phyloP scores from a whole-genome alignment of 2,888 invertebrate species.

The Enchytraeus crypticus region DNA sequence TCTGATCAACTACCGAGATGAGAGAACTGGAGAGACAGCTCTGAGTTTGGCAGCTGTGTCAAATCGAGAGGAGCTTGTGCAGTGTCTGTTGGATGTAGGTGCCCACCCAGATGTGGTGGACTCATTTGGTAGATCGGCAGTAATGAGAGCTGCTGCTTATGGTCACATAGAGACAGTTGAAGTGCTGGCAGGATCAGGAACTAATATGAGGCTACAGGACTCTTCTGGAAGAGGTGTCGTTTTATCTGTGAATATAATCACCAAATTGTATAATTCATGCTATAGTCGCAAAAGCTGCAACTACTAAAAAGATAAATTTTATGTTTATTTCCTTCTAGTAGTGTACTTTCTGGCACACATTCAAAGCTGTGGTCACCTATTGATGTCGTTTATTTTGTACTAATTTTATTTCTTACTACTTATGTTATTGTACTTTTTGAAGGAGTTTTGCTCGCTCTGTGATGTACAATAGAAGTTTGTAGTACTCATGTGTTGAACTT shows the following conservation, averaged over 20 bases:
- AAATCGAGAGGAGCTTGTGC: slow-evolving; percentile 47
- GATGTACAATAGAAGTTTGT: no score
- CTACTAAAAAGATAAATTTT: neutral
- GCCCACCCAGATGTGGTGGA: slow-evolving; percentile 49
- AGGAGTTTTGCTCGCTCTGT: no score
- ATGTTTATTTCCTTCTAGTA: neutral
- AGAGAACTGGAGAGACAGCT: slow-evolving; percentile 37
- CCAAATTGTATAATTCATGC: no score
- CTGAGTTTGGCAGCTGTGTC: slow-evolving; percentile 42
- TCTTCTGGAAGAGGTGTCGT: slow-evolving; percentile 45
- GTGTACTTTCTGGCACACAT: neutral
- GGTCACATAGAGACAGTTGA: slow-evolving; percentile 47
- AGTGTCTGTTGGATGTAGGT: slow-evolving; percentile 41
- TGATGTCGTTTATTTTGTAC: no score
- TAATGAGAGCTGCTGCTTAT: slow-evolving; percentile 47
- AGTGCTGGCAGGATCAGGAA: slow-evolving; percentile 38
- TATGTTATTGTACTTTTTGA: no score
- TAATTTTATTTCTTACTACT: no score
- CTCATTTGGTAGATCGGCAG: slow-evolving; percentile 40
- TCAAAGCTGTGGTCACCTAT: no score
- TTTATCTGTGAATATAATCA: no score
- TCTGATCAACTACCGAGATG: slow-evolving; percentile 47
- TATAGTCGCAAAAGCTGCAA: neutral
- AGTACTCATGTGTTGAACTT: no score
- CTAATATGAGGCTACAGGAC: slow-evolving; percentile 44